A percentile compares a stretch with the other conserved stretches of the same genome.
Evolutionary conservation across 2,888 invertebrate species (phyloP).

Genomic region (Calliopum simillimum): DNA sequence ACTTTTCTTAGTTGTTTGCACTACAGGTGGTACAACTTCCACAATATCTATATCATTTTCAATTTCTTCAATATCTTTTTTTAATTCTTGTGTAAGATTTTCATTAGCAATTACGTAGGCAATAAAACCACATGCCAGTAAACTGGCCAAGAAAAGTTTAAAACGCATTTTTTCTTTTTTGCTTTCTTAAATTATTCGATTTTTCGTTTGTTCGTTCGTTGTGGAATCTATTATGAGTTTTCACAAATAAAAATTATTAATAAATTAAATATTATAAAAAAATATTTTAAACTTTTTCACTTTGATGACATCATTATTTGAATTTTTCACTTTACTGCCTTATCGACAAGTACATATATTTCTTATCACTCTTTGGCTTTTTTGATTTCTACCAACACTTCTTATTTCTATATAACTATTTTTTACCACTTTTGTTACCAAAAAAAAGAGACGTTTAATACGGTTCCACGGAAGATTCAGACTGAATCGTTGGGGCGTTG

Average conservation of each 20-base stretch:
- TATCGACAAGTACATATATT: constrained; percentile 1
- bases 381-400: constrained; percentile 7
- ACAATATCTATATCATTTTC: constrained; percentile 50
- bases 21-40: constrained; percentile 43
- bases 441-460: constrained; percentile 57
- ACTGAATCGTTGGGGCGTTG: constrained; percentile 49
- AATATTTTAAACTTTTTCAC: constrained; percentile 10
- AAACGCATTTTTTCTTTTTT: constrained; percentile 55
- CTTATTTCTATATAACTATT: neutral
- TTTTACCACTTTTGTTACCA: constrained; percentile 21
- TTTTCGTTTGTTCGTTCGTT: constrained; percentile 42
- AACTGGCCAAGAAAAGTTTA: constrained; percentile 57
- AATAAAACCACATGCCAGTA: constrained; percentile 56
- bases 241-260: neutral
- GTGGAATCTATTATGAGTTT: neutral
- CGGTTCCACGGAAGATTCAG: constrained; percentile 55
- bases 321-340: constrained; percentile 9
- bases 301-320: constrained; percentile 32
- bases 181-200: constrained; percentile 42
- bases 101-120: constrained; percentile 56
- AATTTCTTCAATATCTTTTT: constrained; percentile 36
- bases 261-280: neutral
- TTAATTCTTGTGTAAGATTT: constrained; percentile 45
- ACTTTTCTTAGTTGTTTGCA: constrained; percentile 21
- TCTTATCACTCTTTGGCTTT: constrained; percentile 5